A percentile compares a stretch with the other conserved stretches of the same genome.
Evolutionary conservation across 1,140 invertebrate genomes (phyloP).

Genomic region (Macrostomum lignano): DNA sequence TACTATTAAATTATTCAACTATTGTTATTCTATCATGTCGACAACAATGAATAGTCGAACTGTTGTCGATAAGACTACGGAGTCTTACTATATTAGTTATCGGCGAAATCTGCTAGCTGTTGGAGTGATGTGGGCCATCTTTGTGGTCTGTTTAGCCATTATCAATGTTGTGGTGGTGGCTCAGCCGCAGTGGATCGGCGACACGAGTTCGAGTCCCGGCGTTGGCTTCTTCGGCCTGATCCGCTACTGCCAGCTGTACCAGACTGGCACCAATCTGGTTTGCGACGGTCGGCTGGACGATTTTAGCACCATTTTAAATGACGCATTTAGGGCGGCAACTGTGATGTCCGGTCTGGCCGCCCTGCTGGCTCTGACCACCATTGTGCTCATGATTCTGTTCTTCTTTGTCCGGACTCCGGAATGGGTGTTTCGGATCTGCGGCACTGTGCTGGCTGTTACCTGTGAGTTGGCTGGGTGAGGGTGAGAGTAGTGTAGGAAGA

Average conservation of each 20-base stretch:
- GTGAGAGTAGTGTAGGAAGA: no score
- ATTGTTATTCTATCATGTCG: no score
- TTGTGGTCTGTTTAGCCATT: conserved; percentile 74
- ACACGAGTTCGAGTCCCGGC: conserved; percentile 42
- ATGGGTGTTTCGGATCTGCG: conserved; percentile 66
- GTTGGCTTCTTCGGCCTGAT: conserved; percentile 70
- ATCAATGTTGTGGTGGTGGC: conserved; percentile 72
- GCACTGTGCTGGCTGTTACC: conserved; percentile 65
- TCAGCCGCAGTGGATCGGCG: conserved; percentile 71
- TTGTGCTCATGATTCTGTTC: conserved; percentile 49
- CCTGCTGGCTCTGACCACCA: conserved; percentile 48
- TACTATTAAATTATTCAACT: no score
- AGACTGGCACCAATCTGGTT: conserved; percentile 29
- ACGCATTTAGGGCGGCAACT: conserved; percentile 47
- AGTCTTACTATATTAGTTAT: conserved; percentile 41
- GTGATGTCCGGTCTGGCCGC: conserved; percentile 59
- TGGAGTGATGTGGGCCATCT: conserved; percentile 77
- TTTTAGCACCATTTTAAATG: conserved; percentile 46
- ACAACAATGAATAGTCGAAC: no score
- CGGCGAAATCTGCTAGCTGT: conserved; percentile 77
- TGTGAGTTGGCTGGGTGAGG: conserved; percentile 38
- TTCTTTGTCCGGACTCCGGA: conserved; percentile 78
- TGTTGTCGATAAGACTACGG: no score
- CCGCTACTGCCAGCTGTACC: conserved; percentile 40
- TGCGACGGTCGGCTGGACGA: conserved; percentile 55